Percentiles rank a stretch among this genome's conserved stretches.
phyloP scores from a whole-genome alignment of 2,888 invertebrate genomes.

The Conus canariensis region DNA sequence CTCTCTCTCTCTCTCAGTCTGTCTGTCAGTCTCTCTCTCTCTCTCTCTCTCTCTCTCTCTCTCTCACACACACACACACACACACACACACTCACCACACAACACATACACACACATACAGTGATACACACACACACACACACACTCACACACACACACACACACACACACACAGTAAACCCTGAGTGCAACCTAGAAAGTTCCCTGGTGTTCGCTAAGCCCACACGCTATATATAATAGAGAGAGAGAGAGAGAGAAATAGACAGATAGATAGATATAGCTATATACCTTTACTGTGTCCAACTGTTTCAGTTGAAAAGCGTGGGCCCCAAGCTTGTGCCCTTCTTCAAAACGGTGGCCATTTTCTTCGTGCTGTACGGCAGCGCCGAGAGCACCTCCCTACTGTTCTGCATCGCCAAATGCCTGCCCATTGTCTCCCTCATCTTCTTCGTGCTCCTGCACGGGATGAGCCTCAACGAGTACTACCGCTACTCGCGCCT shows the following conservation, averaged over 20 bases:
- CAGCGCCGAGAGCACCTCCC: conserved; percentile 84
- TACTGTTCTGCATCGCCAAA: conserved; percentile 85
- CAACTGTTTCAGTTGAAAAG: conserved; percentile 84
- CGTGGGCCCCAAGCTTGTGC: conserved; percentile 87
- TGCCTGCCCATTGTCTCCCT: conserved; percentile 92
- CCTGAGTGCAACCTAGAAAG: too few species aligned
- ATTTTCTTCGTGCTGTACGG: conserved; percentile 90
- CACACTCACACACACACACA: too few species aligned
- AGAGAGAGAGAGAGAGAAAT: too few species aligned
- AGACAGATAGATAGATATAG: too few species aligned
- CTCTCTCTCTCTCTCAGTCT: conserved; percentile 27
- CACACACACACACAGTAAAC: too few species aligned
- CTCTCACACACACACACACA: too few species aligned
- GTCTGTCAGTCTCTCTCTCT: conserved; percentile 26
- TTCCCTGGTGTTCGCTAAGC: too few species aligned
- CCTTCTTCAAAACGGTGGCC: conserved; percentile 91
- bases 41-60: conserved; percentile 18
- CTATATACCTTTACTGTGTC: too few species aligned
- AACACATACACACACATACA: too few species aligned
- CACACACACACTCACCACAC: too few species aligned
- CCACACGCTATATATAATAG: too few species aligned
- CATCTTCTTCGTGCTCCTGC: conserved; percentile 87
- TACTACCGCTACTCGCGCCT: conserved; percentile 87
- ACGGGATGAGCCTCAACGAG: conserved; percentile 85
- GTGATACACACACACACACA: too few species aligned